Evolutionary conservation across 2,888 invertebrate genomes (phyloP), one percentile per base, ranked within the genome.

Genomic region (Brachyopa scutellaris): DNA sequence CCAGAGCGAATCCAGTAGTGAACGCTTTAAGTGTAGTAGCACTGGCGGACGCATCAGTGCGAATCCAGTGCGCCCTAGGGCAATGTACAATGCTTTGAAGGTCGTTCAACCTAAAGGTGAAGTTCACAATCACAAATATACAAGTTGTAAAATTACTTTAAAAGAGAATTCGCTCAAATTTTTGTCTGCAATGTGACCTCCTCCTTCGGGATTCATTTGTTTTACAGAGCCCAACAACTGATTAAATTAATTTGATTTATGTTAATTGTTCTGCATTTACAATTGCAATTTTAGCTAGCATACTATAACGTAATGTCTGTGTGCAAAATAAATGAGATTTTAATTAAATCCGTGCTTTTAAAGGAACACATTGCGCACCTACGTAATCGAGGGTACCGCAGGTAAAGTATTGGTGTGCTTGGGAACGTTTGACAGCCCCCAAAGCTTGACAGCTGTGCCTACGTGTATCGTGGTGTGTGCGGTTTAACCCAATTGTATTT

Each of bases 401-500:
- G 19, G 57, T 59, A 9, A 47, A 19, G 49, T 49, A 73, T 55
- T 38, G 72, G 61, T 53, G 61, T 26, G 21, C 31, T 69, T 57
- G 40, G 61, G 26, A 55, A 31, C 29, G 36, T 57, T 59, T 53
- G 78, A 66, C 72, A 59, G 67, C 61, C 66, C 73, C 73, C n/a
- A 47, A 61, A 26, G 73, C 61, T 67, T 73, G 79, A 59, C 53
- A 31, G 3, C 29, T n/a, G 19, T 31, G n/a, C 64, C n/a, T n/a
- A n/a, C n/a, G 40, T 57, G 51, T 62, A 40, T 9, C 42, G 51
- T 62, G 57, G n/a, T n/a, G n/a, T n/a, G n/a, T 64, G 80, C 7
- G 76, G 80, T 62, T 76, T 76, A 82, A 82, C 76, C 80, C 80
- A 82, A 82, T 80, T 70, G 80, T 64, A 51, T 76, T 76, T 76